phyloP scores from a whole-genome alignment of 2,888 invertebrate genomes.

The Allacma fusca region DNA sequence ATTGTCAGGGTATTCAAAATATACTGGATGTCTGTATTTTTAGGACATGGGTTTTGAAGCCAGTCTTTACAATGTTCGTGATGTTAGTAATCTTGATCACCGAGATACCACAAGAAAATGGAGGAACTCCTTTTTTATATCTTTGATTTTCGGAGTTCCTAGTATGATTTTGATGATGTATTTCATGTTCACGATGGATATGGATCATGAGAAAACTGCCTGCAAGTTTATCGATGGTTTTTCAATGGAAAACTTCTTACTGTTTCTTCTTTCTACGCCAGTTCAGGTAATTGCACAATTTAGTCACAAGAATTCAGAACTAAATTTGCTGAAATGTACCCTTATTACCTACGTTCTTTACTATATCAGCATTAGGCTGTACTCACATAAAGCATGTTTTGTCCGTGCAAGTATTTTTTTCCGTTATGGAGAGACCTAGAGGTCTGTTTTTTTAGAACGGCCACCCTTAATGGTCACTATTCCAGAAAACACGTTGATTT shows the following conservation, averaged over 20 bases:
- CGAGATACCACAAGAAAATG: constrained; percentile 89
- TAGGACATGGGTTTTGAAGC: constrained; percentile 86
- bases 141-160: constrained; percentile 70
- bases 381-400: too few species aligned
- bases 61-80: constrained; percentile 62
- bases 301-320: too few species aligned
- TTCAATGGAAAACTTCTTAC: constrained; percentile 90
- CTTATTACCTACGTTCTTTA: too few species aligned
- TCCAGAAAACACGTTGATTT: too few species aligned
- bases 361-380: too few species aligned
- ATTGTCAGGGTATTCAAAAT: too few species aligned
- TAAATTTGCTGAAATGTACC: too few species aligned
- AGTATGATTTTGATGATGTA: constrained; percentile 96
- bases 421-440: too few species aligned
- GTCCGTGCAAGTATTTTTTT: too few species aligned
- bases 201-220: constrained; percentile 65
- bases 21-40: too few species aligned
- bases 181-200: constrained; percentile 85
- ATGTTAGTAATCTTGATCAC: constrained; percentile 76
- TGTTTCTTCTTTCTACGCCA: constrained; percentile 93
- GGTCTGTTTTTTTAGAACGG: too few species aligned
- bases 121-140: constrained; percentile 91
- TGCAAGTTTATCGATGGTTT: constrained; percentile 76
- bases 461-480: too few species aligned
- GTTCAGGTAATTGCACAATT: constrained; percentile 75